Conservation (phyloP, 1,140 invertebrate genomes). For the Cephus cinctus region DNA sequence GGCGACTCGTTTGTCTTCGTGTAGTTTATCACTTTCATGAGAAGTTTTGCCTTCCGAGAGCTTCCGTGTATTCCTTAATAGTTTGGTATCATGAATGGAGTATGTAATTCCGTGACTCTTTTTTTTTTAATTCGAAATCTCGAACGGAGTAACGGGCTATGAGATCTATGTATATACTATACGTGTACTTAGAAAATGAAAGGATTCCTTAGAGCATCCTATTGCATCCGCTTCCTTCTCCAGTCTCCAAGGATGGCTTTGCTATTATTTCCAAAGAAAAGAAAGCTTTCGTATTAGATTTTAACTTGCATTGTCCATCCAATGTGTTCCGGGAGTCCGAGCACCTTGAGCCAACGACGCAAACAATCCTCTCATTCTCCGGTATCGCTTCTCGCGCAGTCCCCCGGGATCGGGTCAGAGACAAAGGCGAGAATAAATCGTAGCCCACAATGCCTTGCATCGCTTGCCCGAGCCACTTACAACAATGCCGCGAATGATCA, state of each 20-base stretch:
- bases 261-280: no score
- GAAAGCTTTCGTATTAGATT: no score
- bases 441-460: conserved; percentile 15
- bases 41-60: conserved; percentile 15
- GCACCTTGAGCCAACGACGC: conserved; percentile 18
- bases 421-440: conserved; percentile 32
- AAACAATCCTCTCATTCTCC: conserved; percentile 30
- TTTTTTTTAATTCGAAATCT: conserved; percentile 7
- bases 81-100: no score
- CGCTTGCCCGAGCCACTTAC: conserved; percentile 5
- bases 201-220: no score
- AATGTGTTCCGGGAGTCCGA: conserved; percentile 21
- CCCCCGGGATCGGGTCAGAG: conserved; percentile 30
- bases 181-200: conserved; percentile 10
- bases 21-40: conserved; percentile 17
- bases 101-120: conserved; percentile 7
- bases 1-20: conserved; percentile 24
- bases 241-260: no score
- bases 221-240: no score
- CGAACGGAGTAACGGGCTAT: conserved; percentile 7
- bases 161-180: not conserved
- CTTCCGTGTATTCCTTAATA: conserved; percentile 20
- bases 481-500: conserved; percentile 16
- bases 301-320: no score
- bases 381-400: conserved; percentile 23